Percentiles rank a stretch among this genome's conserved stretches.
Conservation (phyloP, 1,140 invertebrate species). For the Lepidostoma basale region DNA sequence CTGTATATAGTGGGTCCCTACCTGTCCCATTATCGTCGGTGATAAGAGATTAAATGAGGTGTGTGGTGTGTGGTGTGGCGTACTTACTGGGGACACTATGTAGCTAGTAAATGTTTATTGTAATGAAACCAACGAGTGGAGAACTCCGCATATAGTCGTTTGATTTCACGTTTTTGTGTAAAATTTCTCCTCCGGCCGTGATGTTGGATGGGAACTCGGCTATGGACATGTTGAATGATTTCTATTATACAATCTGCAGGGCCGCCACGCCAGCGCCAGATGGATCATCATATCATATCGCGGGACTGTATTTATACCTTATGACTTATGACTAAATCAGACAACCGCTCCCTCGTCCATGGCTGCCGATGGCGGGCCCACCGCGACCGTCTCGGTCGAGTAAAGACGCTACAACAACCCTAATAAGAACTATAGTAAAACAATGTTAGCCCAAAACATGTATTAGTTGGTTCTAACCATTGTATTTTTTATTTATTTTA, state of each 20-base stretch:
- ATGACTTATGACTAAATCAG: not conserved
- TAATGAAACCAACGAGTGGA: not conserved
- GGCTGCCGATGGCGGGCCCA: not conserved
- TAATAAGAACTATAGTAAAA: too few species aligned
- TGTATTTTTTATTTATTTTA: too few species aligned
- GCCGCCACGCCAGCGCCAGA: not conserved
- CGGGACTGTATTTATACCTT: not conserved
- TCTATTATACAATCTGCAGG: not conserved
- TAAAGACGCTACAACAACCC: too few species aligned
- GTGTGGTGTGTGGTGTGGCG: too few species aligned
- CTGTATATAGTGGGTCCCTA: not conserved
- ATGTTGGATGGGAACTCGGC: conserved; percentile 32
- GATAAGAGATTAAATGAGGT: too few species aligned
- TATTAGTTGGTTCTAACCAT: too few species aligned
- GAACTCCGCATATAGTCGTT: conserved; percentile 10
- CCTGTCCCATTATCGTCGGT: too few species aligned
- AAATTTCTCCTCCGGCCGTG: conserved; percentile 35
- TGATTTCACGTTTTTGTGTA: conserved; percentile 38
- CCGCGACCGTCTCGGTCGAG: too few species aligned
- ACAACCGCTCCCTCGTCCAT: not conserved
- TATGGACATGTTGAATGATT: conserved; percentile 18
- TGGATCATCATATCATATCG: not conserved
- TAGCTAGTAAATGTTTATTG: too few species aligned
- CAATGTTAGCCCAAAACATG: too few species aligned
- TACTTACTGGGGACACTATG: too few species aligned